Evolutionary conservation across 2,113 vertebrate species (phyloP).

Genomic region (Scomber colias): DNA sequence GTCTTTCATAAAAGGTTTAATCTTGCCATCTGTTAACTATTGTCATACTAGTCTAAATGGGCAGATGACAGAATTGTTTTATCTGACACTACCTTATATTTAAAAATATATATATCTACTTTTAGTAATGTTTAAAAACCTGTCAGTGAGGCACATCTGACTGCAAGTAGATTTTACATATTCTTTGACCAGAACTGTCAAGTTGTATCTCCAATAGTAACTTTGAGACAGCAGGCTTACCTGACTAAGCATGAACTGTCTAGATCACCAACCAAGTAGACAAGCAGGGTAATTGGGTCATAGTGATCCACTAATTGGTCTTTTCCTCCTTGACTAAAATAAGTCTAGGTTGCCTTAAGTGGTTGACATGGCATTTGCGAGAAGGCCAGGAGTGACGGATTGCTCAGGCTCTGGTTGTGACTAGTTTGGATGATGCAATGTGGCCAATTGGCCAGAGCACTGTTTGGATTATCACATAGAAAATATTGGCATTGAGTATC

Average conservation of each 20-base stretch:
- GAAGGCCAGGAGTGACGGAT: neutral
- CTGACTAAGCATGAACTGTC: conserved; percentile 9
- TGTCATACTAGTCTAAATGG: neutral
- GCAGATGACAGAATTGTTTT: neutral
- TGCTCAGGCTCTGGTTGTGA: neutral
- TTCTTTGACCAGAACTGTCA: neutral
- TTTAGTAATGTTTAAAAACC: neutral
- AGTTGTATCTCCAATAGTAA: neutral
- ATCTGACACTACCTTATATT: neutral
- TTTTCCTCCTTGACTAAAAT: conserved; percentile 67
- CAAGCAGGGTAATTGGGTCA: conserved; percentile 66
- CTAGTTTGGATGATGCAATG: conserved; percentile 26
- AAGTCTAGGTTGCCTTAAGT: conserved; percentile 52
- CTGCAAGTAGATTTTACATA: neutral
- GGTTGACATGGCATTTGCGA: conserved; percentile 37
- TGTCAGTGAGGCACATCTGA: neutral
- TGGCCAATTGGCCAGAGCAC: conserved; percentile 11
- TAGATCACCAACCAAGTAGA: conserved; percentile 8
- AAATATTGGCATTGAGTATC: conserved; percentile 33
- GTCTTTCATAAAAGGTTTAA: neutral
- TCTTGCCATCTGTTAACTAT: neutral
- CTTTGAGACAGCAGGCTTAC: neutral
- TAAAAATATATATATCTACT: neutral
- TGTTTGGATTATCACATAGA: neutral
- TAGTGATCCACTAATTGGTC: conserved; percentile 75